phyloP scores from a whole-genome alignment of 1,140 invertebrate genomes.

The Halesus radiatus region DNA sequence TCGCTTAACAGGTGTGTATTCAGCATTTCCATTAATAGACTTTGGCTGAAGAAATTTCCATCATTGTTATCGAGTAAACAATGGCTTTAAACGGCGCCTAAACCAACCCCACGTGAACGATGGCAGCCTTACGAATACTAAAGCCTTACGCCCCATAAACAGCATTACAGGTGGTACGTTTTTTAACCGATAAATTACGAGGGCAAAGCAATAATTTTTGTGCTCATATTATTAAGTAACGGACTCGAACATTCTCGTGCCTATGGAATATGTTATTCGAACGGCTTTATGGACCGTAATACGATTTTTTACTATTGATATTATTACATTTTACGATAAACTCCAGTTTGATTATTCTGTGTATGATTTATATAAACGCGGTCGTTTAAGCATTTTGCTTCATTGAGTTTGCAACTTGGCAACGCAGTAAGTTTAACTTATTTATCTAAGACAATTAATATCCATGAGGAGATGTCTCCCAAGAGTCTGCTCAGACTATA shows the following conservation, averaged over 20 bases:
- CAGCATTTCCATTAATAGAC: slow-evolving; percentile 7
- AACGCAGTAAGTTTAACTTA: no score
- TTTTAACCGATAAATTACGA: slow-evolving; percentile 25
- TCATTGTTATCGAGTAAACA: slow-evolving; percentile 36
- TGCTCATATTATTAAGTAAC: background rate
- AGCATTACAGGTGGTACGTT: slow-evolving; percentile 19
- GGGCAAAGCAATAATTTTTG: slow-evolving; percentile 3
- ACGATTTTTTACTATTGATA: no score
- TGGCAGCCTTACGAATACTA: background rate
- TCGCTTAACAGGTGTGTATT: background rate
- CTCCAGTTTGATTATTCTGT: no score
- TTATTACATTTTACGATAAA: no score
- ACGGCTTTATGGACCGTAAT: background rate
- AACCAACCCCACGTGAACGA: slow-evolving; percentile 4
- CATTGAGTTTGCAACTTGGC: no score
- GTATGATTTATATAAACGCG: no score
- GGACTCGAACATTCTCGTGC: background rate
- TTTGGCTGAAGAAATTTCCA: slow-evolving; percentile 7
- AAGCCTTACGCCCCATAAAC: slow-evolving; percentile 9
- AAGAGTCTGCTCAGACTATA: no score
- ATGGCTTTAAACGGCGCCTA: background rate
- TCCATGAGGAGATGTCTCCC: no score
- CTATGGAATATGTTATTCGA: background rate
- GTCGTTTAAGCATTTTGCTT: no score
- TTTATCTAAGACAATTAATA: no score